These are phyloP conservation scores for Syngnathus scovelli DNA, from an alignment of 2,113 vertebrate species.

Conservation along the genomic window DNA sequence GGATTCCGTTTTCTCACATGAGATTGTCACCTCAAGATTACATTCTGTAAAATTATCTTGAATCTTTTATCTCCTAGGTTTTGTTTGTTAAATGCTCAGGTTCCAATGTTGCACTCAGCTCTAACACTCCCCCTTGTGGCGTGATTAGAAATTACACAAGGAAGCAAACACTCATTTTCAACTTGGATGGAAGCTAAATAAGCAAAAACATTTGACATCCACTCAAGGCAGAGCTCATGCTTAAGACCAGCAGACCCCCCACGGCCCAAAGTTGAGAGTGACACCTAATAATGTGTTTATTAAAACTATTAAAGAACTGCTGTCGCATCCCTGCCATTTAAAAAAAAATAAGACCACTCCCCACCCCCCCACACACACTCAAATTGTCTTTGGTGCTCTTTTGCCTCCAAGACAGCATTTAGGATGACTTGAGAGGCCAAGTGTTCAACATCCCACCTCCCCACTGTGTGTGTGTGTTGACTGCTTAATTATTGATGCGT, in stretches of 20 bases:
- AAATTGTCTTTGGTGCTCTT: constrained; percentile 6
- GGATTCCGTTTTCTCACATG: neutral
- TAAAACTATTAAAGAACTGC: constrained; percentile 1
- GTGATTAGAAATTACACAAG: constrained; percentile 5
- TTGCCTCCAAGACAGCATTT: constrained; percentile 42
- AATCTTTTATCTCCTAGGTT: constrained; percentile 4
- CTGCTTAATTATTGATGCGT: constrained; percentile 78
- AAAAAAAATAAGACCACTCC: constrained; percentile 1
- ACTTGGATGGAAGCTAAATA: constrained; percentile 7
- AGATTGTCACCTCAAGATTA: neutral
- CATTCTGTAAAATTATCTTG: constrained; percentile 6
- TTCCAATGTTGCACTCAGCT: constrained; percentile 20
- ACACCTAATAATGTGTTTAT: neutral
- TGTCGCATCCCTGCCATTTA: constrained; percentile 5
- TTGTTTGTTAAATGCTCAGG: constrained; percentile 5
- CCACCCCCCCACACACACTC: no score
- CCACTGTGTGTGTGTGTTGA: constrained; percentile 55
- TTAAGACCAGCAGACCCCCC: constrained; percentile 27
- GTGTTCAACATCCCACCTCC: constrained; percentile 37
- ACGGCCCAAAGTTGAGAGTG: neutral
- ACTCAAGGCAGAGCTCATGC: constrained; percentile 37
- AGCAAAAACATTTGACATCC: constrained; percentile 41
- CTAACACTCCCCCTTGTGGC: constrained; percentile 59
- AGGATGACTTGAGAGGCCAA: constrained; percentile 47
- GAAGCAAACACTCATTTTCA: constrained; percentile 16